phyloP scores from a whole-genome alignment of 1,140 invertebrate species.

The Aphidius gifuensis region DNA sequence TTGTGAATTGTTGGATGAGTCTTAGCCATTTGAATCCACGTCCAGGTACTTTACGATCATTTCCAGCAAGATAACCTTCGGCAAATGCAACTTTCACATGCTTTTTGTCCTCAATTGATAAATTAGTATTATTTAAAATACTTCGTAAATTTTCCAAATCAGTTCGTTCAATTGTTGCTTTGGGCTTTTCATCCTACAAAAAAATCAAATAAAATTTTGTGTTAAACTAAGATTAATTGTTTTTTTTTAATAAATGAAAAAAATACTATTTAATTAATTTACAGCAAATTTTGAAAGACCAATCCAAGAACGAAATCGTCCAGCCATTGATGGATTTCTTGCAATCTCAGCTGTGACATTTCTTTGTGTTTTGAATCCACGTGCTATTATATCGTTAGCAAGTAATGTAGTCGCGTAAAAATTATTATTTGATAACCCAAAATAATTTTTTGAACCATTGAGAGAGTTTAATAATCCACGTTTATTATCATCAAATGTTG shows the following conservation, averaged over 20 bases:
- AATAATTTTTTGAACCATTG: conserved; percentile 23
- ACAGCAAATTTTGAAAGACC: conserved; percentile 26
- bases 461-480: conserved; percentile 31
- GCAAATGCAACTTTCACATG: conserved; percentile 84
- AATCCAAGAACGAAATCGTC: conserved; percentile 44
- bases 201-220: background rate
- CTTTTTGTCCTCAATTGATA: conserved; percentile 61
- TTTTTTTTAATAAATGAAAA: conserved; percentile 12
- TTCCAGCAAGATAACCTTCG: conserved; percentile 80
- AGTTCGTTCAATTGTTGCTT: conserved; percentile 18
- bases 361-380: conserved; percentile 74
- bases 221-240: conserved; percentile 1
- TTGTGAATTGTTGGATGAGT: conserved; percentile 66
- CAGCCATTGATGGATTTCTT: conserved; percentile 64
- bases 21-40: conserved; percentile 70
- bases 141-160: conserved; percentile 36
- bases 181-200: conserved; percentile 24
- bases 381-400: conserved; percentile 37
- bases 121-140: conserved; percentile 36
- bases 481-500: conserved; percentile 46
- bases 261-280: conserved; percentile 6
- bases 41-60: conserved; percentile 56
- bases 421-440: background rate
- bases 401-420: background rate
- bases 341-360: conserved; percentile 65